Base-by-base conservation (phyloP, 1,140 invertebrate genomes). In the Drosophila mojavensis region DNA sequence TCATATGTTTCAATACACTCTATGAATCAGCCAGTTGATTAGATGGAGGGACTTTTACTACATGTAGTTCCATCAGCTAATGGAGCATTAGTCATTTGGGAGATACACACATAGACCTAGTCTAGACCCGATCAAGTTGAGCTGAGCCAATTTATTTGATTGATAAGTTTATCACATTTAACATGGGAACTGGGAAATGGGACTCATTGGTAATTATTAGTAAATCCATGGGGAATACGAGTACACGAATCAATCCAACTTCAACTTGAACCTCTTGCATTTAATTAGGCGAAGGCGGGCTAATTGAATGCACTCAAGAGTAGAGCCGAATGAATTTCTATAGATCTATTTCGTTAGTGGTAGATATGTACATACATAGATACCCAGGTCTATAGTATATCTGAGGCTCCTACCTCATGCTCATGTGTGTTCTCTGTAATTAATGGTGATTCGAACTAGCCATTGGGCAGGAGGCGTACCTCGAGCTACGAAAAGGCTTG, bases 11-110 rank as follows among this genome's bases (percentile, higher is more conserved):
- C 33, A 33, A 33, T 33, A 2, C 33, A 33, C 6, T 10, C 6
- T 6, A 4, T 56, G 63, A 65, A 58, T 56, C 63, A 56, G 11
- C 36, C n/a, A 15, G 30, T 60, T 60, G 28, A 48, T 33, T 20
- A 10, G n/a, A 24, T 41, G 43, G 5, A 39, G 36, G 36, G 2
- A 39, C 7, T 60, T 60, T 67, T 56, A 45, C 30, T 64, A 48
- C 66, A 33, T 33, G 47, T 72, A 39, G 69, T 24, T 53, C 64
- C 71, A 75, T 75, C 65, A 56, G 55, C 55, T 78, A 75, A 78
- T 65, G 55, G 51, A 13, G 17, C 43, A 69, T 75, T 58, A 74
- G 47, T 30, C 59, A 75, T 75, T 30, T 28, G 59, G 59, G 13
- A 41, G 24, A 30, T 30, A 5, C 28, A 5, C 3, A 6, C 28